A percentile compares a stretch with the other conserved stretches of the same genome.
These are phyloP conservation scores for Cottoperca gobio DNA, from an alignment of 2,797 vertebrate genomes.

Conservation along the genomic window DNA sequence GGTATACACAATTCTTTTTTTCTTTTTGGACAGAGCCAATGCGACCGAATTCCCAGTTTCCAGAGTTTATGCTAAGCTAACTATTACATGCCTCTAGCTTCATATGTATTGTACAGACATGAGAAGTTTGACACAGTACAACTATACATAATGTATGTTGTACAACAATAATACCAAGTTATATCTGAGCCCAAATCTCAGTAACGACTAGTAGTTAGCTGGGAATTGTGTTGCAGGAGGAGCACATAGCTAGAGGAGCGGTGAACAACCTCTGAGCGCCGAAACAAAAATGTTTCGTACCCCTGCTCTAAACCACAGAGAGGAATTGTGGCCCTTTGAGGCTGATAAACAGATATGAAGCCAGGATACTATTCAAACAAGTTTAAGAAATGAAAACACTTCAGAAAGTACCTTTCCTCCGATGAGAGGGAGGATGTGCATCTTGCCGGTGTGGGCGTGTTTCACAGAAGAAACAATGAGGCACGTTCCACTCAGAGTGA, in stretches of 20 bases:
- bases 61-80: background rate
- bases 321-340: background rate
- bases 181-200: background rate
- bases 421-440: constrained; percentile 97
- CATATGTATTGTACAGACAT: background rate
- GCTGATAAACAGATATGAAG: background rate
- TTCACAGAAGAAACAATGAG: constrained; percentile 97
- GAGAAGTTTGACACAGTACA: background rate
- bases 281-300: background rate
- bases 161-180: background rate
- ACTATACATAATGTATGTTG: background rate
- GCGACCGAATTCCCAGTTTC: background rate
- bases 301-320: background rate
- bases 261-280: background rate
- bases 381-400: background rate
- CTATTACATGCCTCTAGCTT: background rate
- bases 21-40: too few species aligned
- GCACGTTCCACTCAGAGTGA: constrained; percentile 96
- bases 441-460: constrained; percentile 94
- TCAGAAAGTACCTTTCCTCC: constrained; percentile 92
- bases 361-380: background rate
- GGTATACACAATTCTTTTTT: too few species aligned
- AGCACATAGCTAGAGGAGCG: too few species aligned
- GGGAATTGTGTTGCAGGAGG: too few species aligned
- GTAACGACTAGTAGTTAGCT: too few species aligned